Evolutionary conservation across 1,140 invertebrate genomes (phyloP).

Genomic region (Bombus affinis): DNA sequence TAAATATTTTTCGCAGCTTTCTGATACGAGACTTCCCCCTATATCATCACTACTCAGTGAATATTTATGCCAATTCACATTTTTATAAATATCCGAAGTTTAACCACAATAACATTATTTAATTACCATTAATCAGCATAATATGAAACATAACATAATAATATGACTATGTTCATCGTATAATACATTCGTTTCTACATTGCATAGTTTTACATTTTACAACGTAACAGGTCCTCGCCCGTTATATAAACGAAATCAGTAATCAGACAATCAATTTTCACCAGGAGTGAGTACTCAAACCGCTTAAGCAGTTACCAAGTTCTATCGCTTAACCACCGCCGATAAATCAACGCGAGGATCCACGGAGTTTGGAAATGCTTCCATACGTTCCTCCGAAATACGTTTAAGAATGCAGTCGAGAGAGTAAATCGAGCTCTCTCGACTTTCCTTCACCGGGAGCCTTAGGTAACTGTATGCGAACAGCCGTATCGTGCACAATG

Average conservation of each 20-base stretch:
- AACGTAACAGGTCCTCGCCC: not conserved
- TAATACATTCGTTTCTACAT: not conserved
- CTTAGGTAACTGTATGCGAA: conserved; percentile 21
- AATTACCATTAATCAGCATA: too few relatives aligned
- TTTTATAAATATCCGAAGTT: not conserved
- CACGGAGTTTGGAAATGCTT: conserved; percentile 6
- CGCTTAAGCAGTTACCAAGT: too few relatives aligned
- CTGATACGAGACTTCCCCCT: not conserved
- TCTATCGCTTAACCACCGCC: not conserved
- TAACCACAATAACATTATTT: too few relatives aligned
- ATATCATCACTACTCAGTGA: too few relatives aligned
- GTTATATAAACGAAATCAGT: not conserved
- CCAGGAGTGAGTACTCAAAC: not conserved
- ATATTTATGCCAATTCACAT: not conserved
- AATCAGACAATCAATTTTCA: not conserved
- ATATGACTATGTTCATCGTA: too few relatives aligned
- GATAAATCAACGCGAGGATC: not conserved
- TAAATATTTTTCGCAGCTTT: not conserved
- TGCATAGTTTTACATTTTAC: not conserved
- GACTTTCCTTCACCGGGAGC: conserved; percentile 11
- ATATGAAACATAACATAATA: too few relatives aligned
- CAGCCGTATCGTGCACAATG: conserved; percentile 14
- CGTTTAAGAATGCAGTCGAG: conserved; percentile 3
- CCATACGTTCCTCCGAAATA: not conserved
- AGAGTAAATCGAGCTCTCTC: conserved; percentile 9